Conservation (phyloP, 2,888 invertebrate species). For the Perizoma flavofasciatum region DNA sequence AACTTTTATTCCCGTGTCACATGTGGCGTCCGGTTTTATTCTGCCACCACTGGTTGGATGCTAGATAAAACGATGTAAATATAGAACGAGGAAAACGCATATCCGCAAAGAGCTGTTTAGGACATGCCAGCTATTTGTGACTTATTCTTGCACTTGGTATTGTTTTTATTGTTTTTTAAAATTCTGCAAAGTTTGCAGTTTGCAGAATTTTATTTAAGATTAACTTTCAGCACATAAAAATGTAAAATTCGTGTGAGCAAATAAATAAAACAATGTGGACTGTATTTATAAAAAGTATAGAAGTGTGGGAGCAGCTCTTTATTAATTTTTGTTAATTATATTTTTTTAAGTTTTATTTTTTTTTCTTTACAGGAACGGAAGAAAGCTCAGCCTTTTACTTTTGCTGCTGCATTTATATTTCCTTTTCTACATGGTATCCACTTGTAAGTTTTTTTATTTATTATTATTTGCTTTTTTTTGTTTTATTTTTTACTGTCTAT, state of each 20-base stretch:
- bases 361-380: slow-evolving; percentile 72
- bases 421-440: slow-evolving; percentile 80
- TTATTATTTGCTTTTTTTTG: slow-evolving; percentile 51
- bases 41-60: slow-evolving; percentile 36
- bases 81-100: slow-evolving; percentile 63
- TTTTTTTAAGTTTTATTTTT: slow-evolving; percentile 56
- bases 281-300: no score
- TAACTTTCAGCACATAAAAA: no score
- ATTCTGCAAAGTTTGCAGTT: no score
- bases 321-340: slow-evolving; percentile 41
- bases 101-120: slow-evolving; percentile 41
- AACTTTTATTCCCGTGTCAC: slow-evolving; percentile 21
- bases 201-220: neutral
- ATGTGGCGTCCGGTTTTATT: slow-evolving; percentile 26
- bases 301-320: no score
- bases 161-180: slow-evolving; percentile 36
- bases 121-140: slow-evolving; percentile 30
- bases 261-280: no score
- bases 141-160: slow-evolving; percentile 5
- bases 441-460: slow-evolving; percentile 81
- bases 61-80: slow-evolving; percentile 69
- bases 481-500: neutral
- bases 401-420: slow-evolving; percentile 66
- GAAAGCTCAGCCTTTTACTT: slow-evolving; percentile 48
- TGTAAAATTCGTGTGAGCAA: no score